Conservation (phyloP, 2,797 vertebrate genomes). For the Sebastes elongatus region DNA sequence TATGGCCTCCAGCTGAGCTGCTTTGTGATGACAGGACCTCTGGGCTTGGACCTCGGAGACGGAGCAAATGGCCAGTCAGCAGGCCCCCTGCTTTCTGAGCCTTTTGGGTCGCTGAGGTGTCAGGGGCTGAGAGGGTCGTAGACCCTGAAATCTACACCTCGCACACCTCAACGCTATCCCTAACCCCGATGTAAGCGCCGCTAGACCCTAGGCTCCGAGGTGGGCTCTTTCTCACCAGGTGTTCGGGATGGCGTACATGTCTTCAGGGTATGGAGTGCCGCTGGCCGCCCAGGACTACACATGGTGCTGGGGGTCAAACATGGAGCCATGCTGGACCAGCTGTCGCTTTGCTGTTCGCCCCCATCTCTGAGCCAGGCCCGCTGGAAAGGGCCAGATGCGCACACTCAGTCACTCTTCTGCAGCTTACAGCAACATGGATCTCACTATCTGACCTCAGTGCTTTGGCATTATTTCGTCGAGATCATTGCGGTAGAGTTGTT, state of each 20-base stretch:
- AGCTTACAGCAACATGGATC: slow-evolving; percentile 47
- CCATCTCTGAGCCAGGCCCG: slow-evolving; percentile 67
- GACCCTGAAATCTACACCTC: slow-evolving; percentile 62
- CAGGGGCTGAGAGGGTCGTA: slow-evolving; percentile 71
- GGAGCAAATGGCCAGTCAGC: slow-evolving; percentile 74
- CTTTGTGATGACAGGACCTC: slow-evolving; percentile 73
- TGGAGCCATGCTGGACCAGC: slow-evolving; percentile 85
- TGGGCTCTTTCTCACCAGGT: slow-evolving; percentile 81
- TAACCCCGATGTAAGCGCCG: slow-evolving; percentile 65
- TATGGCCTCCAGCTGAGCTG: slow-evolving; percentile 66
- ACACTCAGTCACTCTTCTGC: slow-evolving; percentile 63
- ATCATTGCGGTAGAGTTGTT: slow-evolving; percentile 43
- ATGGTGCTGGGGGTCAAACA: slow-evolving; percentile 84
- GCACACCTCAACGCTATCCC: slow-evolving; percentile 56
- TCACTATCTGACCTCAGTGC: slow-evolving; percentile 60
- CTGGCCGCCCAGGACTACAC: slow-evolving; percentile 74
- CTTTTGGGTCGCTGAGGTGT: slow-evolving; percentile 73
- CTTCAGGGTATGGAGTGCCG: slow-evolving; percentile 76
- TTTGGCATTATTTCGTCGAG: slow-evolving; percentile 48
- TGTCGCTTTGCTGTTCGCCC: slow-evolving; percentile 81
- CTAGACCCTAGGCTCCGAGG: slow-evolving; percentile 75
- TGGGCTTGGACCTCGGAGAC: slow-evolving; percentile 64
- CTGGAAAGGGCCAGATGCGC: slow-evolving; percentile 81
- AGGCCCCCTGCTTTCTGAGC: slow-evolving; percentile 73
- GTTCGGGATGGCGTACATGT: slow-evolving; percentile 77